phyloP scores from a whole-genome alignment of 2,888 invertebrate genomes.

The Junonia oenone region DNA sequence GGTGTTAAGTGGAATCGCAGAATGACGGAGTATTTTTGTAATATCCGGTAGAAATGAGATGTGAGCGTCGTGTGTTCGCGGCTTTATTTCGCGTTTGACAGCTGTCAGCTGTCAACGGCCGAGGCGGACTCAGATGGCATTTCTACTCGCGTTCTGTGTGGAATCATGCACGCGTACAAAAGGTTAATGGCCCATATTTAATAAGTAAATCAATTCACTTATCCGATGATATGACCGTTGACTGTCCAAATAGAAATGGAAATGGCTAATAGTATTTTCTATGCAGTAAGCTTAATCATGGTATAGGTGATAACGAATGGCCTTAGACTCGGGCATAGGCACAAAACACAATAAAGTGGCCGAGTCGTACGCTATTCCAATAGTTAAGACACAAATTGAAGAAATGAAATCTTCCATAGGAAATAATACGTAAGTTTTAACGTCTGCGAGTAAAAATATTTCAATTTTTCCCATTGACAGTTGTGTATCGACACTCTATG shows the following conservation, averaged over 20 bases:
- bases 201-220: conserved; percentile 72
- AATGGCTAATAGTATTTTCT: conserved; percentile 53
- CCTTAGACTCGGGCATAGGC: conserved; percentile 56
- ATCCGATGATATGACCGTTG: conserved; percentile 48
- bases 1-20: conserved; percentile 56
- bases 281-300: conserved; percentile 43
- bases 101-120: conserved; percentile 15
- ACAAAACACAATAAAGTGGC: conserved; percentile 59
- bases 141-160: conserved; percentile 49
- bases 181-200: conserved; percentile 67
- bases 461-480: conserved; percentile 37
- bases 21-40: conserved; percentile 45
- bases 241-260: conserved; percentile 53
- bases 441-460: conserved; percentile 56
- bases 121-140: conserved; percentile 31
- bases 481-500: conserved; percentile 34
- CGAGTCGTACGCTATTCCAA: conserved; percentile 55
- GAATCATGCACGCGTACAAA: conserved; percentile 63
- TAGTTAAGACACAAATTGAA: conserved; percentile 68
- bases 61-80: conserved; percentile 31
- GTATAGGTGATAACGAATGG: conserved; percentile 48
- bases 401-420: conserved; percentile 75
- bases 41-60: conserved; percentile 36
- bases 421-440: conserved; percentile 67
- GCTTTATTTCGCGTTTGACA: conserved; percentile 18